These are phyloP conservation scores for Oscheius sp. DNA, from an alignment of 2,888 invertebrate species.

Conservation along the genomic window DNA sequence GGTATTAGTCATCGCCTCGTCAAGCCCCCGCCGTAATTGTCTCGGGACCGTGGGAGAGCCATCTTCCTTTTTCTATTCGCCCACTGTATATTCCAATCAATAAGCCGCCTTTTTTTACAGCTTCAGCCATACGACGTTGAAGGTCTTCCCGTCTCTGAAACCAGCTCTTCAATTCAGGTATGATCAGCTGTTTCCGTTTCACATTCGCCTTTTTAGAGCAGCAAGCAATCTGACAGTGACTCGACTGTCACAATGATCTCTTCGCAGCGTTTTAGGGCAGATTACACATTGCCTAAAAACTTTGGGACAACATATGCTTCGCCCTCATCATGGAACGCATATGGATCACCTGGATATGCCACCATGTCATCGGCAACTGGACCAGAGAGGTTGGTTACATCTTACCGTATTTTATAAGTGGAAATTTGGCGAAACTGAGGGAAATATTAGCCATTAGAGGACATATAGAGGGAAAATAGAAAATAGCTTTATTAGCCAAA, in stretches of 20 bases:
- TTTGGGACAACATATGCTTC: slow-evolving; percentile 26
- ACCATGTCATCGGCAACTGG: not conserved
- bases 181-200: not conserved
- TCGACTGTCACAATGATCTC: slow-evolving; percentile 30
- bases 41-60: slow-evolving; percentile 22
- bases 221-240: slow-evolving; percentile 23
- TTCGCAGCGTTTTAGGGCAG: slow-evolving; percentile 18
- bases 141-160: slow-evolving; percentile 14
- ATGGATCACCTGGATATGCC: slow-evolving; percentile 11
- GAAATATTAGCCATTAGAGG: too few species aligned
- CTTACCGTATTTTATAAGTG: too few species aligned
- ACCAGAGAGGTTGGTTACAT: not conserved
- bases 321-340: slow-evolving; percentile 10
- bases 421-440: too few species aligned
- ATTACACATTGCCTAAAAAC: slow-evolving; percentile 29
- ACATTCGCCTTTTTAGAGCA: slow-evolving; percentile 8
- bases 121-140: slow-evolving; percentile 28
- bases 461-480: too few species aligned
- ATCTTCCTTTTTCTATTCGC: not conserved
- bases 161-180: slow-evolving; percentile 23
- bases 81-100: not conserved
- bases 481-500: too few species aligned
- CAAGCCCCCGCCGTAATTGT: slow-evolving; percentile 24
- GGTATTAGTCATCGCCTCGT: slow-evolving; percentile 26
- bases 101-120: slow-evolving; percentile 6